Evolutionary conservation across 1,140 invertebrate species (phyloP), one percentile per base, ranked within the genome.

Genomic region (Eueides isabella): DNA sequence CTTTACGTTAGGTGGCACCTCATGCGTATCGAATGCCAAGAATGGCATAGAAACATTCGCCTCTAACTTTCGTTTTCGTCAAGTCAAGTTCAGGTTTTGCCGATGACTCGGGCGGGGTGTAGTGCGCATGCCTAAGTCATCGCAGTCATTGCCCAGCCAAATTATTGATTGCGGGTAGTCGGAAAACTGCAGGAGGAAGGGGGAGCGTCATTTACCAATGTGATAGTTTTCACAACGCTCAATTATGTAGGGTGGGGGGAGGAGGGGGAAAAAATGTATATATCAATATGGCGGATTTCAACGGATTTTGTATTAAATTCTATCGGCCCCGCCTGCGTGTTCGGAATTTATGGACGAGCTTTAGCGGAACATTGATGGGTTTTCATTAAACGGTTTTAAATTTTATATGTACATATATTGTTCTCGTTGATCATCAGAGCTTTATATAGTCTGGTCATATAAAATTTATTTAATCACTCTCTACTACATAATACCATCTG

Each of bases 31-130:
- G 83, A 85, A 85, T 88, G 86, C 90, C 88, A 92, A 92, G 91
- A 92, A 92, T 90, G 87, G 80, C 74, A 82, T 88, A 89, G 91
- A 92, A 92, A 91, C 91, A 92, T 92, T 89, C 81, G 83, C 88
- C 84, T 85, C 84, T 86, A 87, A 92, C 91, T 92, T 92, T 92
- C 91, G 86, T 92, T 92, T 92, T 92, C 91, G 91, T 83, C 88
- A 92, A 92, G 91, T 91, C 91, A 92, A 92, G 91, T 92, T 92
- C 91, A 92, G 89, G 85, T 89, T 91, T 92, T 91, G 85, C 80
- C 88, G 87, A 92, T 92, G 91, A 92, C 79, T 91, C 84, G 77
- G 81, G 74, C 65, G 80, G 81, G 75, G 35, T 23, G 69, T 61
- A 82, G 29, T 84, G 89, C 91, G 91, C 90, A 91, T 92, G 91